These are phyloP conservation scores for Istiophorus platypterus DNA, from an alignment of 2,113 vertebrate species.

Conservation along the genomic window DNA sequence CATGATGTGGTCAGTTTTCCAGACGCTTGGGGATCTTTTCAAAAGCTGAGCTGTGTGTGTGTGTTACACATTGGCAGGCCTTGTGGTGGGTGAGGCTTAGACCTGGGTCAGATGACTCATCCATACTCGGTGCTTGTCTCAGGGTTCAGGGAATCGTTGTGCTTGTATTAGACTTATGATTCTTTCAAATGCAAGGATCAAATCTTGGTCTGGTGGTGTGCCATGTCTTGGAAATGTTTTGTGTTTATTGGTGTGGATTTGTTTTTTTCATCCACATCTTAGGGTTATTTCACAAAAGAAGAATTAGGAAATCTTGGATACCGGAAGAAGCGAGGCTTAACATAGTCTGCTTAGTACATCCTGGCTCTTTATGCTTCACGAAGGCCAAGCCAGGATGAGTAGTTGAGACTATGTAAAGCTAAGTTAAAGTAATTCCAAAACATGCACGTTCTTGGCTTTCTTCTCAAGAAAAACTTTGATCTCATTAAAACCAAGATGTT, in stretches of 20 bases:
- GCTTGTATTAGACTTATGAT: conserved; percentile 63
- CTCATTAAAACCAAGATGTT: too few relatives aligned
- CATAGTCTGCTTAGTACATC: too few relatives aligned
- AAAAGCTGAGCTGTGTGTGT: conserved; percentile 49
- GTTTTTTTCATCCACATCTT: conserved; percentile 32
- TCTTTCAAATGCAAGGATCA: conserved; percentile 63
- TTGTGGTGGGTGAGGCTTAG: conserved; percentile 63
- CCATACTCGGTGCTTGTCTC: conserved; percentile 49
- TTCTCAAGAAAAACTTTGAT: too few relatives aligned
- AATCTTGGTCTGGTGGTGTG: conserved; percentile 48
- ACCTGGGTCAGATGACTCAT: conserved; percentile 77
- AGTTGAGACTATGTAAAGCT: too few relatives aligned
- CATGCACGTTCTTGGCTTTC: too few relatives aligned
- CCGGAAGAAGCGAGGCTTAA: too few relatives aligned
- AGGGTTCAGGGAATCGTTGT: conserved; percentile 59
- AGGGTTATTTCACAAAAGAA: too few relatives aligned
- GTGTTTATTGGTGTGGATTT: conserved; percentile 51
- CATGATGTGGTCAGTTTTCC: conserved; percentile 70
- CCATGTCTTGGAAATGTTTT: conserved; percentile 64
- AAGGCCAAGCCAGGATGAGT: too few relatives aligned
- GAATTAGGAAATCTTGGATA: too few relatives aligned
- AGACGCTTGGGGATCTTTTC: conserved; percentile 73
- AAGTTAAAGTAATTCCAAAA: too few relatives aligned
- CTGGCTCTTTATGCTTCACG: too few relatives aligned
- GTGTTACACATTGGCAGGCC: conserved; percentile 55